Evolutionary conservation across 1,140 invertebrate species (phyloP), one percentile per base, ranked within the genome.

Genomic region (Dolichoris vasculosae): DNA sequence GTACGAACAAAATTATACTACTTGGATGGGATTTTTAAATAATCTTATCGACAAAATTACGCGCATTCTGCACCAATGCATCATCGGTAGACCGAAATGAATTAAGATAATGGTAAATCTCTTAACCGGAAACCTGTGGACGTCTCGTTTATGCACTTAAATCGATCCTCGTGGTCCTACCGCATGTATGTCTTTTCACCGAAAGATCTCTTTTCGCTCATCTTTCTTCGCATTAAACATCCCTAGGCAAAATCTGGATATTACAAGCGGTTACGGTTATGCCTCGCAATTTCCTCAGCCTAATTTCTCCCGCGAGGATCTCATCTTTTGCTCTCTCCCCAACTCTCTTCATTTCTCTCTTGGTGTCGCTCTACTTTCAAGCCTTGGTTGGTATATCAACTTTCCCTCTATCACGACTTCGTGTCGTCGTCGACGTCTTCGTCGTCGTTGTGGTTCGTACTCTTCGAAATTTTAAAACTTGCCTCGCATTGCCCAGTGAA

Each of bases 191-290:
- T 2, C 4, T 13, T 9, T 6, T 43, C 43, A 38, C 9, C 35
- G 8, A 30, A 78, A 35, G 13, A 80, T 17, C 26, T 71, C n/a
- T 26, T 59, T 26, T 59, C 11, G 35, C 35, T 7, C 11, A 17
- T 4, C 30, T 78, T 79, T 79, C 76, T 67, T 84, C 32, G 35
- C 76, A 79, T 79, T 69, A 79, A 71, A 46, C 64, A n/a, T 71
- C 76, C 48, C 76, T 15, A 55, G 76, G 76, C 46, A 48, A 79
- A 79, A 84, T 79, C 83, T 87, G 84, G 87, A 87, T 88, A 88
- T 89, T 87, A 86, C 86, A 85, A 64, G 46, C 67, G 84, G 85
- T 88, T 86, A 88, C 76, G 86, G 84, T 86, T 88, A 89, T 87
- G 84, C 80, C 86, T 86, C 59, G 85, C 88, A 87, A 88, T 86